phyloP scores from a whole-genome alignment of 2,888 invertebrate species.

The Balanococcus diminutus region DNA sequence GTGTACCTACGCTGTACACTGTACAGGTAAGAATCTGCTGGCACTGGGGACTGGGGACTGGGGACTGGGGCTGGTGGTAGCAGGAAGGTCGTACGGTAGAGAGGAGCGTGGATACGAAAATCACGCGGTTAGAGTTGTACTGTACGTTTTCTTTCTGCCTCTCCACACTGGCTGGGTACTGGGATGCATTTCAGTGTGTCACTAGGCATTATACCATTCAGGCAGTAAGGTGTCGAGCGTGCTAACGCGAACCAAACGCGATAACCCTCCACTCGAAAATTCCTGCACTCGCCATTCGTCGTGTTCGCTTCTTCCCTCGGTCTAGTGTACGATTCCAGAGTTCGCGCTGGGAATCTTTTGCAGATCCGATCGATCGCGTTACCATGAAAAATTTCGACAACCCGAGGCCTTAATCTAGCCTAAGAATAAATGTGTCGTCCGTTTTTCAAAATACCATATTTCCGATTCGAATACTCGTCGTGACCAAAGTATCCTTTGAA shows the following conservation, averaged over 20 bases:
- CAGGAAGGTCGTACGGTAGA: constrained; percentile 50
- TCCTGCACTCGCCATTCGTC: background rate
- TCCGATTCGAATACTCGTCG: background rate
- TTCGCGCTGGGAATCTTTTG: constrained; percentile 8
- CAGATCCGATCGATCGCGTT: background rate
- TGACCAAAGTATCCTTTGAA: background rate
- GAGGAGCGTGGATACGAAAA: constrained; percentile 28
- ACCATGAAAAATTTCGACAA: constrained; percentile 13
- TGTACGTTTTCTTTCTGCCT: constrained; percentile 43
- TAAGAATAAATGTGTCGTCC: background rate
- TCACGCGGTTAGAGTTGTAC: constrained; percentile 52
- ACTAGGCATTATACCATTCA: constrained; percentile 52
- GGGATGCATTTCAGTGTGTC: constrained; percentile 49
- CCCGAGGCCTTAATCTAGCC: background rate
- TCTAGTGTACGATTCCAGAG: constrained; percentile 45
- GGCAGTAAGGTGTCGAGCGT: constrained; percentile 44
- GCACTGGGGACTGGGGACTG: too few relatives aligned
- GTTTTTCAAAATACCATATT: background rate
- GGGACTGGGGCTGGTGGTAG: too few relatives aligned
- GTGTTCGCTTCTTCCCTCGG: background rate
- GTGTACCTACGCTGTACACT: background rate
- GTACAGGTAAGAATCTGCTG: background rate
- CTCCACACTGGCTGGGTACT: background rate
- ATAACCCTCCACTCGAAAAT: too few relatives aligned
- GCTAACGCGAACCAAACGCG: too few relatives aligned